Conservation (phyloP, 2,113 vertebrate species). For the Apus apus region DNA sequence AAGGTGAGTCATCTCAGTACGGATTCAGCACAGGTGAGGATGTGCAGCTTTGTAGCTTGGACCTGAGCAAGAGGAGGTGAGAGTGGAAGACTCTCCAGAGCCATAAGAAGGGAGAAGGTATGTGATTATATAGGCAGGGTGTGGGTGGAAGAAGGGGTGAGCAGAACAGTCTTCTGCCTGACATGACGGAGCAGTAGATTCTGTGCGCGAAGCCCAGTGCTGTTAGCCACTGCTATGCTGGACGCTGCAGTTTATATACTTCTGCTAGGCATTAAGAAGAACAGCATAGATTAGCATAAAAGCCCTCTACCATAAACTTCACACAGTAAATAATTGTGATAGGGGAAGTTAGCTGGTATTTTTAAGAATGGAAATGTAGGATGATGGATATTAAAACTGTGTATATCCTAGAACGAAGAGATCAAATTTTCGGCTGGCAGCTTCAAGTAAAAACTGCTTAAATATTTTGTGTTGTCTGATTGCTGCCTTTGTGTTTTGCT, state of each 20-base stretch:
- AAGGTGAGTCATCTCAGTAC: neutral
- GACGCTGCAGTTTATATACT: neutral
- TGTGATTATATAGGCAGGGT: neutral
- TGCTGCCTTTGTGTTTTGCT: neutral
- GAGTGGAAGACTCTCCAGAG: neutral
- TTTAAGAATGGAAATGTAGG: neutral
- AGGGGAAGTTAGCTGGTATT: rapidly evolving
- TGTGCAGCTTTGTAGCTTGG: neutral
- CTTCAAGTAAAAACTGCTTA: neutral
- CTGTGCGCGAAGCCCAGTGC: neutral
- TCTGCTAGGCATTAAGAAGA: neutral
- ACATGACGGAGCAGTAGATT: neutral
- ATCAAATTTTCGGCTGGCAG: neutral
- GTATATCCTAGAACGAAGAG: neutral
- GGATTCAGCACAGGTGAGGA: neutral
- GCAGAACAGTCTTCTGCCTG: neutral
- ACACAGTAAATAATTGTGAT: neutral
- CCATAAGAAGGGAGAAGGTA: neutral
- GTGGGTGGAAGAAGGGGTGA: neutral
- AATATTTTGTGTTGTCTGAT: neutral
- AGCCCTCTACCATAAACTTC: neutral
- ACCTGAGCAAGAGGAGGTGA: neutral
- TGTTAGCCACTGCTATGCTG: neutral
- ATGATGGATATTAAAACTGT: neutral
- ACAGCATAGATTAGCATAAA: neutral